phyloP scores from a whole-genome alignment of 2,797 vertebrate genomes.

The Pterois miles region DNA sequence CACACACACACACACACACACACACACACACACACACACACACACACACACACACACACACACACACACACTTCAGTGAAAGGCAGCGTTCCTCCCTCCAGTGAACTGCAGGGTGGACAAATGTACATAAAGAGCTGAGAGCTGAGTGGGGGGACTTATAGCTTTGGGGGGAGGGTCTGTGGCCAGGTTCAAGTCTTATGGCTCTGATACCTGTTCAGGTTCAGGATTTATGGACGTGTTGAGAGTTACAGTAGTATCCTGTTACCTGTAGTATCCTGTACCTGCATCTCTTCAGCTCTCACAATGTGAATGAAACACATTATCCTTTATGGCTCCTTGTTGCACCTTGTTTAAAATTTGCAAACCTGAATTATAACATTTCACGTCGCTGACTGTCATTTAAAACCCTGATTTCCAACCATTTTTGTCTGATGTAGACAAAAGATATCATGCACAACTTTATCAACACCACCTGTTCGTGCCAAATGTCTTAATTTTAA shows the following conservation, averaged over 20 bases:
- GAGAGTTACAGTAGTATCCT: conserved; percentile 15
- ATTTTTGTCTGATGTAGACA: neutral
- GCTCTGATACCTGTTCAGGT: conserved; percentile 41
- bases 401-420: neutral
- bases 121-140: conserved; percentile 17
- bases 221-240: conserved; percentile 13
- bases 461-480: neutral
- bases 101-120: conserved; percentile 18
- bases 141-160: neutral
- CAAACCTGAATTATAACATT: no score
- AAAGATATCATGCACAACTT: no score
- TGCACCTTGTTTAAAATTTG: neutral
- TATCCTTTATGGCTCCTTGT: neutral
- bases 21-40: conserved; percentile 18
- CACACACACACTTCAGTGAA: conserved; percentile 39
- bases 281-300: neutral
- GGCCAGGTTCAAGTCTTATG: conserved; percentile 18
- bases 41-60: conserved; percentile 18
- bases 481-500: neutral
- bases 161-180: neutral
- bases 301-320: neutral
- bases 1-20: conserved; percentile 23
- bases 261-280: conserved; percentile 24
- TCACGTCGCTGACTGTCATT: neutral
- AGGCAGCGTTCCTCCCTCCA: conserved; percentile 26